Evolutionary conservation across 2,113 vertebrate species (phyloP).

Genomic region (Mionectes macconnelli): DNA sequence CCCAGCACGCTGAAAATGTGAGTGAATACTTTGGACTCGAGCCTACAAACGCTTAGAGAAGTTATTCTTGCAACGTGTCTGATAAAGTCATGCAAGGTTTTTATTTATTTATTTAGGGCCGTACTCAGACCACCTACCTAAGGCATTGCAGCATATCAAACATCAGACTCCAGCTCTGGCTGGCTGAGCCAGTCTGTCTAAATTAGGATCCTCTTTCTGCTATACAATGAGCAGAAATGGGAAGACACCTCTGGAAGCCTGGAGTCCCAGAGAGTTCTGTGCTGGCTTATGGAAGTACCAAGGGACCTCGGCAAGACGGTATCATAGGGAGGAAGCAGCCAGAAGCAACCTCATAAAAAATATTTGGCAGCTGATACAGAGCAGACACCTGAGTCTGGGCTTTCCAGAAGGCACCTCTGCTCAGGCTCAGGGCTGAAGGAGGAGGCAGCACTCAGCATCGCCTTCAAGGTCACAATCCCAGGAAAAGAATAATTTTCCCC

Average conservation of each 20-base stretch:
- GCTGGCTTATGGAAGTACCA: background rate
- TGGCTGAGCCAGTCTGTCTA: background rate
- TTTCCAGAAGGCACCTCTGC: background rate
- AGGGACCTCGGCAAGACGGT: background rate
- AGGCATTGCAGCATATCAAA: background rate
- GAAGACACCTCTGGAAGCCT: background rate
- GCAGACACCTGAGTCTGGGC: background rate
- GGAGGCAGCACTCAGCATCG: background rate
- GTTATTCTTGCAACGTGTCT: constrained; percentile 45
- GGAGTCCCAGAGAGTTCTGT: background rate
- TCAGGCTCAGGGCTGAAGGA: background rate
- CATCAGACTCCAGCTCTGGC: background rate
- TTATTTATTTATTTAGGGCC: constrained; percentile 53
- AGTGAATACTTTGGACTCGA: constrained; percentile 27
- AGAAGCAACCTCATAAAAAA: constrained; percentile 18
- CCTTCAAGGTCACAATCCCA: background rate
- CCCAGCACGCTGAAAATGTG: constrained; percentile 33
- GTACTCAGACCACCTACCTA: constrained; percentile 55
- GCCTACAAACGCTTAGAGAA: constrained; percentile 28
- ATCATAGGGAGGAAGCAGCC: background rate
- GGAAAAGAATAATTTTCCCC: background rate
- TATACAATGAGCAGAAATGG: background rate
- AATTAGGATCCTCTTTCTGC: background rate
- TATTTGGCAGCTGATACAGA: background rate
- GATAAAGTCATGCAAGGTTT: constrained; percentile 50